phyloP scores from a whole-genome alignment of 1,140 invertebrate genomes.

The Cephus cinctus region DNA sequence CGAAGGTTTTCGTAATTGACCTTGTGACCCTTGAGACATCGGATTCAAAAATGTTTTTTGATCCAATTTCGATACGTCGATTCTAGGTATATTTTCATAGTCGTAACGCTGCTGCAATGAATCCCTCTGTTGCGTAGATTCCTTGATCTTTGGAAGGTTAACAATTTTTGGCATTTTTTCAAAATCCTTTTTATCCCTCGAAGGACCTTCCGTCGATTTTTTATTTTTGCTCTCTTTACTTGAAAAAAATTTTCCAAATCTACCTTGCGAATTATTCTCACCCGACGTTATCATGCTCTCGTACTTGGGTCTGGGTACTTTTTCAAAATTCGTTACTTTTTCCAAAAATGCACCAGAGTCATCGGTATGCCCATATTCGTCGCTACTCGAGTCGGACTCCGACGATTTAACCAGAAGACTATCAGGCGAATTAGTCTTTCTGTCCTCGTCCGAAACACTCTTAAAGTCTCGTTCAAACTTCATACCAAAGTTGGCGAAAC shows the following conservation, averaged over 20 bases:
- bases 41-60: constrained; percentile 32
- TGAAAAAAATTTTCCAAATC: constrained; percentile 50
- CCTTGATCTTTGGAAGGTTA: constrained; percentile 17
- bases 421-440: constrained; percentile 52
- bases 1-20: constrained; percentile 1
- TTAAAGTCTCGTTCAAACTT: constrained; percentile 20
- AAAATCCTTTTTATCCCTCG: constrained; percentile 27
- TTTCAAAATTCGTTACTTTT: constrained; percentile 36
- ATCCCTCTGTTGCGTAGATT: constrained; percentile 24
- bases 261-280: constrained; percentile 22
- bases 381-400: constrained; percentile 49
- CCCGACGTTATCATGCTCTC: neutral
- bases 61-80: constrained; percentile 47
- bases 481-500: neutral
- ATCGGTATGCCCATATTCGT: constrained; percentile 51
- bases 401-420: constrained; percentile 50
- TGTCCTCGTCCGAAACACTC: constrained; percentile 47
- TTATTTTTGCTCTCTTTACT: constrained; percentile 36
- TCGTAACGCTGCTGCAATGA: constrained; percentile 39
- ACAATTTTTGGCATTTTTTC: constrained; percentile 19
- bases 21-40: neutral
- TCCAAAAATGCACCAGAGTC: constrained; percentile 52
- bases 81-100: constrained; percentile 53
- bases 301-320: constrained; percentile 2
- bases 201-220: constrained; percentile 11